Percentiles rank a stretch among this genome's conserved stretches.
Evolutionary conservation across 35 echinoderm and acorn worm species (phyloP).

Genomic region (Hemicentrotus pulcherrimus): DNA sequence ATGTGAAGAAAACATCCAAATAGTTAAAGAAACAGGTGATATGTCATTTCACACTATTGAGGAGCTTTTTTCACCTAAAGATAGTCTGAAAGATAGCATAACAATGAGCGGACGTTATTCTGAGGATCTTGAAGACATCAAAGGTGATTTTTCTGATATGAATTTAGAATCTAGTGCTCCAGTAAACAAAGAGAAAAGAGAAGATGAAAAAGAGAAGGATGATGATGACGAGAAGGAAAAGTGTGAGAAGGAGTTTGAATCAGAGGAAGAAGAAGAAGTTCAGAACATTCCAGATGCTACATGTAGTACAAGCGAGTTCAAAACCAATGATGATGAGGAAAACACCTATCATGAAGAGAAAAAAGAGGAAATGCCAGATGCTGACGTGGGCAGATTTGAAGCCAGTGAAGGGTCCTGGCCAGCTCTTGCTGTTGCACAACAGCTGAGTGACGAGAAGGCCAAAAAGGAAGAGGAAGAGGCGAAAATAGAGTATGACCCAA

Average conservation of each 20-base stretch:
- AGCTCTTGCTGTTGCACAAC: slow-evolving; percentile 35
- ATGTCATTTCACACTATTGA: background rate
- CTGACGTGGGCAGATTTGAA: background rate
- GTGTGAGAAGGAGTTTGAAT: background rate
- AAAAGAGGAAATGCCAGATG: background rate
- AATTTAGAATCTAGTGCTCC: too few species aligned
- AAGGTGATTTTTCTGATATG: background rate
- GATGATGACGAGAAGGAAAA: background rate
- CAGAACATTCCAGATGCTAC: background rate
- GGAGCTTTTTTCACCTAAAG: background rate
- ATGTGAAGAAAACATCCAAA: background rate
- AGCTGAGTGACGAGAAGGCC: slow-evolving; percentile 11
- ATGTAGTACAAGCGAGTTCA: background rate
- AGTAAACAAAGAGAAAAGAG: background rate
- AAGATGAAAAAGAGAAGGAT: background rate
- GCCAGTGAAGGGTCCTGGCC: slow-evolving; percentile 5
- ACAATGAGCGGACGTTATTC: background rate
- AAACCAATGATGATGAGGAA: background rate
- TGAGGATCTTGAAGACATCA: background rate
- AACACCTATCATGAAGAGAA: background rate
- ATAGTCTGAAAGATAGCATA: background rate
- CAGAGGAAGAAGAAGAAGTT: background rate
- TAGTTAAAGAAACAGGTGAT: background rate
- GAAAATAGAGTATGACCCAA: slow-evolving; percentile 20
- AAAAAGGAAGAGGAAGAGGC: slow-evolving; percentile 34